These are phyloP conservation scores for Sebastes oblongus DNA, from an alignment of 2,797 vertebrate species.

Conservation along the genomic window DNA sequence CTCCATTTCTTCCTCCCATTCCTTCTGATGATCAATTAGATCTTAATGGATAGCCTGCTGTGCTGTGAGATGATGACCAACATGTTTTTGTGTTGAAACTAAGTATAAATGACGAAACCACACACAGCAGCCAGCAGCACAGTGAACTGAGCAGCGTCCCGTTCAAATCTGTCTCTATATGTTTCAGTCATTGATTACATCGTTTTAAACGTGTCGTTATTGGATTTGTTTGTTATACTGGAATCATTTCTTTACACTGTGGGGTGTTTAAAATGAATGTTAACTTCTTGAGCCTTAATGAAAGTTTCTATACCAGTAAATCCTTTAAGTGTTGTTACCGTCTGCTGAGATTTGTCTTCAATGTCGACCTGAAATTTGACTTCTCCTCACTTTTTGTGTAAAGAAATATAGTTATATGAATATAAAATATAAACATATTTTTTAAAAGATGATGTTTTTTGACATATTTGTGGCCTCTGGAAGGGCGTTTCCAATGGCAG, in stretches of 20 bases:
- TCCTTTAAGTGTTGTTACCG: neutral
- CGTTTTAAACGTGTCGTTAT: slow-evolving; percentile 42
- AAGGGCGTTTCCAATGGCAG: neutral
- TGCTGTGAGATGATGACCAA: slow-evolving; percentile 77
- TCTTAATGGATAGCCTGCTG: slow-evolving; percentile 83
- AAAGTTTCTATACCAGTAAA: slow-evolving; percentile 40
- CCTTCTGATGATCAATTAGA: slow-evolving; percentile 85
- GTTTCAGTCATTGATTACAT: slow-evolving; percentile 66
- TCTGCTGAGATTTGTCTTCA: neutral
- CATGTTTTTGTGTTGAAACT: slow-evolving; percentile 71
- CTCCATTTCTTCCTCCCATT: slow-evolving; percentile 81
- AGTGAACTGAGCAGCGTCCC: slow-evolving; percentile 32
- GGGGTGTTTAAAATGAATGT: slow-evolving; percentile 36
- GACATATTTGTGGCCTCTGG: neutral
- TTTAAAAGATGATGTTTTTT: neutral
- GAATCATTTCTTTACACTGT: slow-evolving; percentile 31
- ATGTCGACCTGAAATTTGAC: neutral
- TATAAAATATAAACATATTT: neutral
- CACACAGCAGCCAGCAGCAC: slow-evolving; percentile 51
- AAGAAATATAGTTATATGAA: neutral
- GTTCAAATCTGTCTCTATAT: slow-evolving; percentile 36
- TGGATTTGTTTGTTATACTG: slow-evolving; percentile 49
- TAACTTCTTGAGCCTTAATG: slow-evolving; percentile 39
- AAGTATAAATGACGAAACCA: slow-evolving; percentile 65
- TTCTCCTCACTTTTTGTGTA: neutral